Conservation (phyloP, 2,797 vertebrate species). For the Bovichtus diacanthus region DNA sequence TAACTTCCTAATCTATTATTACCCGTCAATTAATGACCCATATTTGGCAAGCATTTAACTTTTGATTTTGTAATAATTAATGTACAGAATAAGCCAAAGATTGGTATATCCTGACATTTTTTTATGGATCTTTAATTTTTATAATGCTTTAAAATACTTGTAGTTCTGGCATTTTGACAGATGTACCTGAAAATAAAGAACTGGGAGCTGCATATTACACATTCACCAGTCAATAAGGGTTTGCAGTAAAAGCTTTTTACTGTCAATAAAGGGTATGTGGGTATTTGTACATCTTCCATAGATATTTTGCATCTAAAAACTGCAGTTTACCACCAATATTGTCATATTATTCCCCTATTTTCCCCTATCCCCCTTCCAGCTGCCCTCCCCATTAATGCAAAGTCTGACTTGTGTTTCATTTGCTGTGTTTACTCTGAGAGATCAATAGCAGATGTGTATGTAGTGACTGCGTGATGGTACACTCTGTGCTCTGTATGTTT, state of each 20-base stretch:
- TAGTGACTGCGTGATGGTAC: not conserved
- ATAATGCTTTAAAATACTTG: not conserved
- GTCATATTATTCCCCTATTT: not conserved
- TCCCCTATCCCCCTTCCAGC: not conserved
- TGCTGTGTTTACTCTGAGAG: conserved; percentile 14
- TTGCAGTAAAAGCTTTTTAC: not conserved
- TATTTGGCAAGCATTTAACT: no score
- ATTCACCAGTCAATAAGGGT: not conserved
- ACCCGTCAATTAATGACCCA: no score
- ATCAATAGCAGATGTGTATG: conserved; percentile 22
- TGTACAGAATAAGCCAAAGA: no score
- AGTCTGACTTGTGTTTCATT: not conserved
- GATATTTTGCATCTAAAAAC: not conserved
- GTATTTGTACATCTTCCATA: not conserved
- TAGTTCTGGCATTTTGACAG: fast-evolving
- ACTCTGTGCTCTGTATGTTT: not conserved
- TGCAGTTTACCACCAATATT: not conserved
- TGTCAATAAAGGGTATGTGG: not conserved
- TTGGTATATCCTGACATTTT: not conserved
- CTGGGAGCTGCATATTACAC: not conserved
- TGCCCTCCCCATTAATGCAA: not conserved
- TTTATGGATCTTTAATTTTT: not conserved
- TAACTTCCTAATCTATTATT: no score
- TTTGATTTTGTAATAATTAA: no score
- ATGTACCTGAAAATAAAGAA: not conserved